Percentiles rank a stretch among this genome's conserved stretches.
Evolutionary conservation across 1,140 invertebrate species (phyloP).

Genomic region (Proales similis): DNA sequence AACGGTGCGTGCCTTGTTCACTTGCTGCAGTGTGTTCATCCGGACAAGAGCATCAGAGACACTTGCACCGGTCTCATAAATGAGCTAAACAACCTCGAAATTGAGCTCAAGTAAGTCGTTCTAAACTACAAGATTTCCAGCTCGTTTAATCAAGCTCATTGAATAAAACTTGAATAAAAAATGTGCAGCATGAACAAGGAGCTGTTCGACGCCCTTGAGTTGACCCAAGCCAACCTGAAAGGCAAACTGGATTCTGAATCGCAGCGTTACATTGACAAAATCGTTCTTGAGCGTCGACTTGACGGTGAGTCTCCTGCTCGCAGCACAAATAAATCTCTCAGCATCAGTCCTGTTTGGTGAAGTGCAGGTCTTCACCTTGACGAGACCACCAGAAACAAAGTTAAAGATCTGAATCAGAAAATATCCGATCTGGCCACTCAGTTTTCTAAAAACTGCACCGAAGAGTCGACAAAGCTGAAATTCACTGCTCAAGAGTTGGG

Average conservation of each 20-base stretch:
- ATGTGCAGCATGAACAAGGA: constrained; percentile 56
- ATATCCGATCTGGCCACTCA: constrained; percentile 56
- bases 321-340: too few species aligned
- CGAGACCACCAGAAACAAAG: constrained; percentile 50
- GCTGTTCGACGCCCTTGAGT: constrained; percentile 55
- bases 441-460: constrained; percentile 56
- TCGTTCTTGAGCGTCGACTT: constrained; percentile 54
- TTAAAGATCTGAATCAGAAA: constrained; percentile 55
- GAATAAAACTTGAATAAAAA: constrained; percentile 5
- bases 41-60: constrained; percentile 54
- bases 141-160: neutral
- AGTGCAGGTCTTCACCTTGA: constrained; percentile 54
- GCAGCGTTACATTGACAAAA: constrained; percentile 52
- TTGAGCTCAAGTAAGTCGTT: constrained; percentile 53
- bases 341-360: constrained; percentile 8
- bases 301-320: constrained; percentile 50
- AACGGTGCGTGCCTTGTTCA: constrained; percentile 19
- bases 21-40: constrained; percentile 53
- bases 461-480: constrained; percentile 55
- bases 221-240: constrained; percentile 46
- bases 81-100: constrained; percentile 55
- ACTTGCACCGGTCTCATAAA: constrained; percentile 55
- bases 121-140: neutral
- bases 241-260: constrained; percentile 47
- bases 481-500: constrained; percentile 55